phyloP scores from a whole-genome alignment of 2,888 invertebrate species.

The Orchesella flavescens region DNA sequence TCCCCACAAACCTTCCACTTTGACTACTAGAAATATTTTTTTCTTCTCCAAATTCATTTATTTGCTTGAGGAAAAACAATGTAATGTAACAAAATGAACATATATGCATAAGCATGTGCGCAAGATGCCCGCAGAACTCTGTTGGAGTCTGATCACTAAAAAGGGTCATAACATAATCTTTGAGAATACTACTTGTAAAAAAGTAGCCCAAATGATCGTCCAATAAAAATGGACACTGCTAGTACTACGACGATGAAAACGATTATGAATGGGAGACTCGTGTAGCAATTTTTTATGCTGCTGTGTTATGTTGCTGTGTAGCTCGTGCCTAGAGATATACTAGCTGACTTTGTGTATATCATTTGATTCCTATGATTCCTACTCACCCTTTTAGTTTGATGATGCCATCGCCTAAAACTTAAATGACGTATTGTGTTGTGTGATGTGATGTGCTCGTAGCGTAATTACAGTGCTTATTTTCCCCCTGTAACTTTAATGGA shows the following conservation, averaged over 20 bases:
- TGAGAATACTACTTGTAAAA: neutral
- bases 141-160: neutral
- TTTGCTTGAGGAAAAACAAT: neutral
- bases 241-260: neutral
- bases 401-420: too few relatives aligned
- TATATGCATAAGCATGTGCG: neutral
- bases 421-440: too few relatives aligned
- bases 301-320: neutral
- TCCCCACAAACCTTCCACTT: too few relatives aligned
- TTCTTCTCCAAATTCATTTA: neutral
- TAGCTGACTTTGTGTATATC: too few relatives aligned
- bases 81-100: neutral
- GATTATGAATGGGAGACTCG: neutral
- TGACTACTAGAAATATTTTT: too few relatives aligned
- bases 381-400: too few relatives aligned
- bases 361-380: too few relatives aligned
- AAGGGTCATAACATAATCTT: too few relatives aligned
- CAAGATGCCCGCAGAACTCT: slow-evolving; percentile 8
- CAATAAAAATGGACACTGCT: neutral
- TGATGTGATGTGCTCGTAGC: too few relatives aligned
- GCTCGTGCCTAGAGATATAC: neutral
- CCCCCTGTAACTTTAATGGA: too few relatives aligned
- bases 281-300: too few relatives aligned
- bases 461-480: too few relatives aligned
- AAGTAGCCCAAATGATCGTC: slow-evolving; percentile 13